phyloP scores from a whole-genome alignment of 2,797 vertebrate species.

The Pteronotus mesoamericanus region DNA sequence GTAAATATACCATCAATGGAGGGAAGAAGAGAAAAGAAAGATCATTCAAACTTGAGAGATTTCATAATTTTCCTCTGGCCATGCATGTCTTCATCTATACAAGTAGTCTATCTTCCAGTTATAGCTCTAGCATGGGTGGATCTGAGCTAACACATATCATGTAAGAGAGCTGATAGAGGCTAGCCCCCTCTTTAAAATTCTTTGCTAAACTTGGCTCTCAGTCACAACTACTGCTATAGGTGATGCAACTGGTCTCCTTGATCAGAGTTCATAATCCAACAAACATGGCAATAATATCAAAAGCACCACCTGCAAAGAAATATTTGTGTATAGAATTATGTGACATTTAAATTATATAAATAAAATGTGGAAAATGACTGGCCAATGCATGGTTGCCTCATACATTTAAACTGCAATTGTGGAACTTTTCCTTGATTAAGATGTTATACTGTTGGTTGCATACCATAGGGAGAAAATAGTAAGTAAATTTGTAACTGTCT shows the following conservation, averaged over 20 bases:
- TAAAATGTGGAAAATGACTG: conserved; percentile 43
- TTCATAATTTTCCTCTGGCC: background rate
- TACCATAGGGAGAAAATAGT: conserved; percentile 40
- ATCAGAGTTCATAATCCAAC: background rate
- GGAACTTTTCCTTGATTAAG: conserved; percentile 57
- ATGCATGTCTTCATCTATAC: background rate
- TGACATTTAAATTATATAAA: conserved; percentile 39
- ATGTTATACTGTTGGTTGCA: conserved; percentile 54
- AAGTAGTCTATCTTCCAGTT: background rate
- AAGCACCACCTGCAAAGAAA: conserved; percentile 35
- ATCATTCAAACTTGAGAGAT: background rate
- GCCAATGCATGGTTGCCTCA: conserved; percentile 12
- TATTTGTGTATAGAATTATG: background rate
- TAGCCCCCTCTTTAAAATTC: background rate
- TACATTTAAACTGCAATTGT: conserved; percentile 39
- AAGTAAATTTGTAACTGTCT: conserved; percentile 50
- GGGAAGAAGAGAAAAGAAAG: background rate
- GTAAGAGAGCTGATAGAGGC: background rate
- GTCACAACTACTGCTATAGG: background rate
- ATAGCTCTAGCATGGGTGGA: background rate
- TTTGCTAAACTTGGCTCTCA: background rate
- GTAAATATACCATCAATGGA: background rate
- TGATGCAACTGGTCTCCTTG: background rate
- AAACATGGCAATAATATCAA: background rate
- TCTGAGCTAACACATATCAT: background rate